Percentiles rank a stretch among this genome's conserved stretches.
These are phyloP conservation scores for Xyliphius kryptos DNA, from an alignment of 2,113 vertebrate genomes.

Conservation along the genomic window DNA sequence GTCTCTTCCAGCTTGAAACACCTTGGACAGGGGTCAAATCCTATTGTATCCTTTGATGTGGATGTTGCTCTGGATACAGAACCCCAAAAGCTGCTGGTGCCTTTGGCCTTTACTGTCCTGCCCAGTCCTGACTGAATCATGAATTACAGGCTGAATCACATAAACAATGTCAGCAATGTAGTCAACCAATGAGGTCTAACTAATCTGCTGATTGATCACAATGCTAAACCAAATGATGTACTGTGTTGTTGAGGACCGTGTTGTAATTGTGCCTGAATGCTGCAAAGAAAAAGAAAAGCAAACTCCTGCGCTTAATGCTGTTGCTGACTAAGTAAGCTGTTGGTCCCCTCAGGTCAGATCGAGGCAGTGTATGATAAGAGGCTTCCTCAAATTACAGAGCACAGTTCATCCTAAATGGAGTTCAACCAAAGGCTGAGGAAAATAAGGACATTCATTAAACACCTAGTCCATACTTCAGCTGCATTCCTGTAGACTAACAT, in stretches of 20 bases:
- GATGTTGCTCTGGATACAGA: conserved; percentile 39
- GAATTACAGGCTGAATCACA: conserved; percentile 18
- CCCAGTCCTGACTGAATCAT: conserved; percentile 25
- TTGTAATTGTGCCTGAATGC: neutral
- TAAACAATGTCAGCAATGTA: conserved; percentile 4
- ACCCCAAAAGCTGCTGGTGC: conserved; percentile 44
- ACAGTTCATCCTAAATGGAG: conserved; percentile 57
- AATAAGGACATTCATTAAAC: conserved; percentile 52
- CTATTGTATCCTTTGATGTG: conserved; percentile 29
- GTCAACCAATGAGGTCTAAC: neutral
- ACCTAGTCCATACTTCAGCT: conserved; percentile 43
- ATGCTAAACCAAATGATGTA: neutral
- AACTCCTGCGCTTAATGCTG: conserved; percentile 36
- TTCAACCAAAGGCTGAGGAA: conserved; percentile 61
- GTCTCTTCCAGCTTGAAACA: conserved; percentile 7
- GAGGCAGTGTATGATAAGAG: conserved; percentile 59
- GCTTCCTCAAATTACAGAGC: conserved; percentile 66
- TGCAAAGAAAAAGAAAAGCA: neutral
- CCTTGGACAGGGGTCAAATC: conserved; percentile 31
- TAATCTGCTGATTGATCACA: conserved; percentile 1
- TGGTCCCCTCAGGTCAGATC: conserved; percentile 50
- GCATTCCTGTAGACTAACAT: conserved; percentile 51
- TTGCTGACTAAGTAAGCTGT: conserved; percentile 43
- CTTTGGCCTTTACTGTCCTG: conserved; percentile 36
- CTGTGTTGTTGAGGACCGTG: neutral